Percentiles rank a stretch among this genome's conserved stretches.
Conservation (phyloP, 1,140 invertebrate species). For the Adelges cooleyi region DNA sequence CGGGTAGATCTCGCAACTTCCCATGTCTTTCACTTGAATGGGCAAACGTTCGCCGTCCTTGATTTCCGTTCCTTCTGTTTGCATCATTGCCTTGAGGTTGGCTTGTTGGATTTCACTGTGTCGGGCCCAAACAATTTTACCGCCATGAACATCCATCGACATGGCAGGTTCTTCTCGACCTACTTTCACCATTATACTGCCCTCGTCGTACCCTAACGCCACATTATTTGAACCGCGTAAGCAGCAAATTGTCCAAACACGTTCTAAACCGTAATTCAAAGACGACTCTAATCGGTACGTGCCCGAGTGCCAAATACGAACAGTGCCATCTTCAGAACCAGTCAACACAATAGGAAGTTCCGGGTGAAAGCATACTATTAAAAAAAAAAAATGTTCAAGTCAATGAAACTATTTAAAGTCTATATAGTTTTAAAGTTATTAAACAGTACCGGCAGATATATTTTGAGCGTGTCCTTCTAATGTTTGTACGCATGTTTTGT, state of each 20-base stretch:
- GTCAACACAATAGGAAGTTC: conserved; percentile 94
- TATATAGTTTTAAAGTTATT: neutral
- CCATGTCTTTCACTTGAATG: conserved; percentile 95
- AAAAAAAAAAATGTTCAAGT: conserved; percentile 13
- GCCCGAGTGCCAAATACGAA: conserved; percentile 95
- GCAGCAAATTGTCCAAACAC: conserved; percentile 95
- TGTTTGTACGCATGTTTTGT: conserved; percentile 98
- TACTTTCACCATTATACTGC: conserved; percentile 93
- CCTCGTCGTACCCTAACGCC: conserved; percentile 93
- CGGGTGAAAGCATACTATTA: conserved; percentile 83
- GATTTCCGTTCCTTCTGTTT: conserved; percentile 51
- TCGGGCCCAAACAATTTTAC: conserved; percentile 97
- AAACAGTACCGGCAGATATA: conserved; percentile 60
- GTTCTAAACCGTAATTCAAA: conserved; percentile 93
- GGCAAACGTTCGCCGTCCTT: conserved; percentile 88
- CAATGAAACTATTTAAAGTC: neutral
- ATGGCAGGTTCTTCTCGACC: conserved; percentile 97
- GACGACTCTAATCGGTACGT: conserved; percentile 94
- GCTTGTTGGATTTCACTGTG: conserved; percentile 98
- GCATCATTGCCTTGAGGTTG: conserved; percentile 74
- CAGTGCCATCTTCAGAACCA: conserved; percentile 93
- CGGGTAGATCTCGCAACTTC: conserved; percentile 98
- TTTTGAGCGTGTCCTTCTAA: conserved; percentile 95
- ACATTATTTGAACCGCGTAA: conserved; percentile 94
- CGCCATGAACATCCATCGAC: conserved; percentile 95